Base-by-base conservation (phyloP, 2,888 invertebrate genomes). In the Keiferia lycopersicella region DNA sequence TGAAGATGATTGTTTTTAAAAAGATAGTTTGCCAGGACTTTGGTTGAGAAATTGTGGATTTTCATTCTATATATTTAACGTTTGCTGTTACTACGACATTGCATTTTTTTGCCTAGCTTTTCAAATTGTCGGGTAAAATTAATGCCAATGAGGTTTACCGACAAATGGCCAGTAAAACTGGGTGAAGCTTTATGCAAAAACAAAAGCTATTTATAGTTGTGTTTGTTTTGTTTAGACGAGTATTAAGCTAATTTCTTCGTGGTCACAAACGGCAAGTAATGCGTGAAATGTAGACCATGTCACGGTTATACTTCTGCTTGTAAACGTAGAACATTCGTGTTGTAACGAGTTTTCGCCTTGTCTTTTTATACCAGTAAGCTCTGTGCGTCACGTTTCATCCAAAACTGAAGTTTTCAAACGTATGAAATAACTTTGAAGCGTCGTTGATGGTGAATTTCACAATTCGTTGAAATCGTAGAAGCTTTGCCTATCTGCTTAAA, bases 231-330 rank as follows among this genome's bases (percentile, higher is more conserved):
- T 18, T 6, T 34, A 10, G 34, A 8, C 8, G 10, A 10, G 34
- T 26, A 53, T 26, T 20, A 61, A 11, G 51, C 14, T 58, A 58
- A 58, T 58, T 56, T 56, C 56, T 26, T 30, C 56, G 26, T n/a
- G 48, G 53, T 53, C 6, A 53, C 53, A 53, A 20, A 53, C 53
- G 18, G 20, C 26, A 53, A 14, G 56, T 48, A 74, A 71, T 68
- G 81, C 83, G 80, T 83, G 80, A 85, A 84, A 87, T 82, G 76
- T 86, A 79, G 86, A 73, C 70, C 87, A 83, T 70, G 72, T 76
- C 69, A 84, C 76, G 84, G 80, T 82, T 51, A 50, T 76, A 76
- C 81, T 69, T 83, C 39, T 14, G 53, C 62, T 38, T 50, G 62
- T 38, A n/a, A 38, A 38, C 51, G 38, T 48, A 48, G 56, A 26